These are phyloP conservation scores for Mionectes macconnelli DNA, from an alignment of 2,113 vertebrate species.

Conservation along the genomic window DNA sequence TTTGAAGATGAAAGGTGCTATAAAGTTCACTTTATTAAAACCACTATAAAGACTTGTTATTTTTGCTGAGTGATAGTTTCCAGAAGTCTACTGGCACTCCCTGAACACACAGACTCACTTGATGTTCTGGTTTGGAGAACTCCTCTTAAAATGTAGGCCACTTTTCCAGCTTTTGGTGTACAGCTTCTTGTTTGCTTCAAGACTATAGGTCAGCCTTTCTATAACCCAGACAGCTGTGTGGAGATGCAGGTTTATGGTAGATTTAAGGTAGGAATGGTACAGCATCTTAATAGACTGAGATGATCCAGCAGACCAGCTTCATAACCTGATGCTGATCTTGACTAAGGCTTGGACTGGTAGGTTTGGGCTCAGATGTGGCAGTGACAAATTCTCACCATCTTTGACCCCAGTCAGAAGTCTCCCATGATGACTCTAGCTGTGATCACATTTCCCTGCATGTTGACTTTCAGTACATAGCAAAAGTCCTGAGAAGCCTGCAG, in stretches of 20 bases:
- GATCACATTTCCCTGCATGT: not conserved
- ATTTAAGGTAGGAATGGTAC: not conserved
- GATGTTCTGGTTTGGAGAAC: not conserved
- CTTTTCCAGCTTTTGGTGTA: not conserved
- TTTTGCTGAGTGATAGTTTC: constrained; percentile 48
- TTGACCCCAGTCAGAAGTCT: not conserved
- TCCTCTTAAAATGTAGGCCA: not conserved
- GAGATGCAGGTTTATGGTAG: not conserved
- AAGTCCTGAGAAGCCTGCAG: not conserved
- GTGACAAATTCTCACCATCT: not conserved
- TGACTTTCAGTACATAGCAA: not conserved
- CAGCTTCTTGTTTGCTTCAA: not conserved
- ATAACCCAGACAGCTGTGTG: not conserved
- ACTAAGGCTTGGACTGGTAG: not conserved
- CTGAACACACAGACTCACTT: not conserved
- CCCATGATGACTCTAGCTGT: not conserved
- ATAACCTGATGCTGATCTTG: not conserved
- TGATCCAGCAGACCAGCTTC: not conserved
- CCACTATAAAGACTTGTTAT: constrained; percentile 27
- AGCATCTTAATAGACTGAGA: not conserved
- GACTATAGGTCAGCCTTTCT: not conserved
- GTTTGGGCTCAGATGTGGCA: not conserved
- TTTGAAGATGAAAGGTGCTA: constrained; percentile 56
- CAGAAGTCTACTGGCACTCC: not conserved
- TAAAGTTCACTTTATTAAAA: constrained; percentile 38